phyloP scores from a whole-genome alignment of 2,888 invertebrate genomes.

The Oxycera nigricornis region DNA sequence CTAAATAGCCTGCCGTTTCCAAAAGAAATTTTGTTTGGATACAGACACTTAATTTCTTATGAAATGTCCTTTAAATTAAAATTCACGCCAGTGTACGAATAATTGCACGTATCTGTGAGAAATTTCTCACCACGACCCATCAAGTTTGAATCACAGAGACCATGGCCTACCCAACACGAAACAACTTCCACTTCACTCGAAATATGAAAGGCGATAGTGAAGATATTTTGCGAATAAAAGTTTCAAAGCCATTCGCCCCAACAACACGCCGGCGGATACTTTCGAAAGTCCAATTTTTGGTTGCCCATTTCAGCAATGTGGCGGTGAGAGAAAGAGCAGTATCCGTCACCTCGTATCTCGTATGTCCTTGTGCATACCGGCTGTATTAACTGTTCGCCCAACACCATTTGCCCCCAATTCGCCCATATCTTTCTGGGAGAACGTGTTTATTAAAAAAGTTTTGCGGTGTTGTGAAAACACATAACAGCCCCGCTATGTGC shows the following conservation, averaged over 20 bases:
- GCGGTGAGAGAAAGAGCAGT: conserved; percentile 3
- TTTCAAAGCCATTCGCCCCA: conserved; percentile 17
- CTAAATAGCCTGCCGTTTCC: too few species aligned
- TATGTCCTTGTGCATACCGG: neutral
- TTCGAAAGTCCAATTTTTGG: conserved; percentile 1
- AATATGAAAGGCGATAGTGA: neutral
- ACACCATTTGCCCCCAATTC: neutral
- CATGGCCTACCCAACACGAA: neutral
- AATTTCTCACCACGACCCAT: neutral
- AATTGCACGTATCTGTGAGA: neutral
- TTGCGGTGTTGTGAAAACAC: conserved; percentile 36
- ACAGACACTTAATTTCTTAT: too few species aligned
- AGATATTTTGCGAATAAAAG: conserved; percentile 15
- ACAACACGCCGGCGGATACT: neutral
- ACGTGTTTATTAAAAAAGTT: conserved; percentile 41
- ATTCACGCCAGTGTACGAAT: too few species aligned
- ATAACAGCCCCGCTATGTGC: conserved; percentile 28
- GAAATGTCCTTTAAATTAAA: too few species aligned
- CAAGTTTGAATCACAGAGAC: neutral
- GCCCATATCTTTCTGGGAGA: conserved; percentile 32
- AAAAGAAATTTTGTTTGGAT: too few species aligned
- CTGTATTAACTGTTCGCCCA: neutral
- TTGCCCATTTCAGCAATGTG: neutral
- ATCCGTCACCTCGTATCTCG: neutral
- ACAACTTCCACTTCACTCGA: neutral